Base-by-base conservation (phyloP, 2,888 invertebrate species). In the Trachelus iudaicus region DNA sequence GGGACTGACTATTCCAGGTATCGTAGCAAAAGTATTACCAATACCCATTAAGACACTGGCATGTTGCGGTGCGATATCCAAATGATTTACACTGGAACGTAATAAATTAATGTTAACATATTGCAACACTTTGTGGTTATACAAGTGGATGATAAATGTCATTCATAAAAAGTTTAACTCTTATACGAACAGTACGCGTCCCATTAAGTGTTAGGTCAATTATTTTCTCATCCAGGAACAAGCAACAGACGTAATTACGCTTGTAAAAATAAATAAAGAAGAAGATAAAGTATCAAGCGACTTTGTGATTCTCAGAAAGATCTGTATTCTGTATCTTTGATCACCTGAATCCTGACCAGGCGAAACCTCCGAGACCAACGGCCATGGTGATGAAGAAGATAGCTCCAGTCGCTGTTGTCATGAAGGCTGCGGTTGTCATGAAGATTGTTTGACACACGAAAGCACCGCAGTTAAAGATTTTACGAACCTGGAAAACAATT, bases 1-100 rank as follows among this genome's bases (percentile, higher is more conserved):
- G 0, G 98, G 98, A 89, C 97, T 97, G n/a, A 98, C 92, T 86
- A 98, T 97, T 37, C 98, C 98, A 1, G 98, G 98, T 76, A 98
- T 92, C 0, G 98, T 98, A 0, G 97, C 98, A 82, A 98, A 92
- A 0, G 98, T 98, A 92, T 98, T 98, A 13, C 97, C 96, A 13
- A 98, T 92, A 0, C 98, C 98, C 97, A 98, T 97, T 77, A 98
- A 92, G 0, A 98, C 95, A 89, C 98, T 96, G 13, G 98, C 98
- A 92, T 97, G 97, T 81, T 96, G 96, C 0, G 98, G 98, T 0
- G 98, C 98, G 76, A 98, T 95, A 90, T 98, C 98, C 90, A 98
- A 92, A 90, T 98, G 97, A 88, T 96, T 96, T 0, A 96, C 96
- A 82, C 96, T 96, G 91, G 77, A 92, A 83, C 78, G 73, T 56